Percentiles rank a stretch among this genome's conserved stretches.
These are phyloP conservation scores for Camponotus vicinus DNA, from an alignment of 1,140 invertebrate genomes.

Conservation along the genomic window DNA sequence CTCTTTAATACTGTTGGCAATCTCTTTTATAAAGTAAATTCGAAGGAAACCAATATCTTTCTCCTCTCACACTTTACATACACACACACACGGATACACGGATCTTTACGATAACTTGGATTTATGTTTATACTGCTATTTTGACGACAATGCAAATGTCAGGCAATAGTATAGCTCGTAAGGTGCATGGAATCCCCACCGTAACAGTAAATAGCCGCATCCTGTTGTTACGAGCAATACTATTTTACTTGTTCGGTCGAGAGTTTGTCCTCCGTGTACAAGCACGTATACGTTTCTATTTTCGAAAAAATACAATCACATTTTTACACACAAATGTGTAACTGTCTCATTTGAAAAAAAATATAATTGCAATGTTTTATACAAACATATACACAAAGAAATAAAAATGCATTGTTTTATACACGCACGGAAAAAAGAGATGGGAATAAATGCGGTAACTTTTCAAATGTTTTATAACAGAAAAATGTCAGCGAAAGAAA, in stretches of 20 bases:
- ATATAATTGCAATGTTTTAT: background rate
- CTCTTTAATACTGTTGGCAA: conserved; percentile 26
- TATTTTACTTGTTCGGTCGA: background rate
- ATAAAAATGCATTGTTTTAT: background rate
- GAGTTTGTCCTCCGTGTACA: background rate
- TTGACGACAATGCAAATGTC: conserved; percentile 44
- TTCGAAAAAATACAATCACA: conserved; percentile 15
- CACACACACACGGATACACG: background rate
- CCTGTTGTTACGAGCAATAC: conserved; percentile 12
- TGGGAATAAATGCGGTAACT: background rate
- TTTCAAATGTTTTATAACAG: conserved; percentile 17
- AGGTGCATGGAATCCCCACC: conserved; percentile 21
- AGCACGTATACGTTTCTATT: background rate
- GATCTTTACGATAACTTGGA: conserved; percentile 1
- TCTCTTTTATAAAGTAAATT: conserved; percentile 72
- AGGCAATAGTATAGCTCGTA: conserved; percentile 33
- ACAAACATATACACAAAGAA: background rate
- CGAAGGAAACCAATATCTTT: conserved; percentile 48
- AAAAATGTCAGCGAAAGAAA: background rate
- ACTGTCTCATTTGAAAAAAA: too few relatives aligned
- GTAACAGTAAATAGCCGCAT: conserved; percentile 57
- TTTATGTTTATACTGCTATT: conserved; percentile 26
- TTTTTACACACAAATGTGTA: background rate
- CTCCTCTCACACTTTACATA: background rate
- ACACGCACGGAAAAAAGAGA: background rate